These are phyloP conservation scores for Drosophila pseudotakahashii DNA, from an alignment of 2,888 invertebrate genomes.

Conservation along the genomic window DNA sequence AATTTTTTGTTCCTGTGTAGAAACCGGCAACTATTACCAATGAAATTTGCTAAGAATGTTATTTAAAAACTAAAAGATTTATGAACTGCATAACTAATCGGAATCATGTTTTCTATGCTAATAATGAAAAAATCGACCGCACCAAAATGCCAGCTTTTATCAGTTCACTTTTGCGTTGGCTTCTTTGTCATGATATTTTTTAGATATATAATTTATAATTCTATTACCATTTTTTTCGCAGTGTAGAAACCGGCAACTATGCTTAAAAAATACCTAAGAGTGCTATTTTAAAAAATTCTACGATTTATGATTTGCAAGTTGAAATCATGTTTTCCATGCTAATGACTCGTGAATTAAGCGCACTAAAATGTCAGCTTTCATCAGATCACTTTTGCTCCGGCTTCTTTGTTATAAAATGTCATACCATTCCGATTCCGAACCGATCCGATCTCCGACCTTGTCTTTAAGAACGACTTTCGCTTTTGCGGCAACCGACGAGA, in stretches of 20 bases:
- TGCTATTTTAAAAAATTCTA: constrained; percentile 3
- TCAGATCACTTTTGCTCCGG: constrained; percentile 15
- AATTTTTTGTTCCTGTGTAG: constrained; percentile 2
- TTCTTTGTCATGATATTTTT: neutral
- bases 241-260: constrained; percentile 6
- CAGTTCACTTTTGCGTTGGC: constrained; percentile 5
- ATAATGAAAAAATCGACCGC: neutral
- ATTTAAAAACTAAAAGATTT: constrained; percentile 17
- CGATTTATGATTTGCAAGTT: constrained; percentile 23
- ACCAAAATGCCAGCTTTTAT: constrained; percentile 26
- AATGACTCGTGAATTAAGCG: constrained; percentile 12
- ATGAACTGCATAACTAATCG: constrained; percentile 17
- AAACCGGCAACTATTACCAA: neutral
- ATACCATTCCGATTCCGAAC: constrained; percentile 2
- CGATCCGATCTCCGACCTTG: constrained; percentile 22
- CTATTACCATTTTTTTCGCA: neutral
- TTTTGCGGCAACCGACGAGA: constrained; percentile 35
- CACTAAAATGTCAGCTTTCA: constrained; percentile 33
- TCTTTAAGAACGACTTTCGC: constrained; percentile 69
- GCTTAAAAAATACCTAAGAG: constrained; percentile 4
- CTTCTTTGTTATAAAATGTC: constrained; percentile 19
- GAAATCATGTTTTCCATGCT: constrained; percentile 36
- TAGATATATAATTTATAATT: too few relatives aligned
- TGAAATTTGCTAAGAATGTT: constrained; percentile 12
- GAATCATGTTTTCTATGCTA: constrained; percentile 38